phyloP scores from a whole-genome alignment of 2,888 invertebrate genomes.

The Tinea pellionella region DNA sequence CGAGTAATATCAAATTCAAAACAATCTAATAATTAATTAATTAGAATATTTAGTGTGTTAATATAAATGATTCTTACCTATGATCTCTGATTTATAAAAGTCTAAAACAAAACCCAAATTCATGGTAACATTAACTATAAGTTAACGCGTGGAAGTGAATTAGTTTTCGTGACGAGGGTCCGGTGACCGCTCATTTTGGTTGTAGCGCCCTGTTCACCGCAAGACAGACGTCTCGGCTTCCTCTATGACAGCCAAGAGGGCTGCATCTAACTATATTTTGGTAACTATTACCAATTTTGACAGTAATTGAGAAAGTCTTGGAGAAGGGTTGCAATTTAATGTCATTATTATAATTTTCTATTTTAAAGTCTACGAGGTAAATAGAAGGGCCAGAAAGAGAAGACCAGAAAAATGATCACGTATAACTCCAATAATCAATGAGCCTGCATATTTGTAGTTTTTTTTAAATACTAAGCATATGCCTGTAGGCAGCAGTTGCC shows the following conservation, averaged over 20 bases:
- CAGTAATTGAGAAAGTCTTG: background rate
- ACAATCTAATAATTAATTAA: too few relatives aligned
- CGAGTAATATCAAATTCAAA: too few relatives aligned
- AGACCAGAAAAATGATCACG: too few relatives aligned
- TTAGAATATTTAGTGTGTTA: too few relatives aligned
- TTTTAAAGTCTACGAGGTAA: too few relatives aligned
- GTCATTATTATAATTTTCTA: background rate
- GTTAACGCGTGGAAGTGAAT: constrained; percentile 19
- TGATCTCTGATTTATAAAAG: background rate
- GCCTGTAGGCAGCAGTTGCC: too few relatives aligned
- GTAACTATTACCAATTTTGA: background rate
- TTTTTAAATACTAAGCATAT: too few relatives aligned
- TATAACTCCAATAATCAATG: too few relatives aligned
- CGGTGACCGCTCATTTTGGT: constrained; percentile 12
- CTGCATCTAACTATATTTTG: constrained; percentile 1
- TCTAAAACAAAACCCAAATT: background rate
- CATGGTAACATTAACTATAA: constrained; percentile 1
- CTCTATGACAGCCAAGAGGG: background rate
- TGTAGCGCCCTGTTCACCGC: background rate
- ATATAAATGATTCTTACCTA: background rate
- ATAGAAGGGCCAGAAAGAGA: too few relatives aligned
- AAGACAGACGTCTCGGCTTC: constrained; percentile 12
- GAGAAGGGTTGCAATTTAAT: background rate
- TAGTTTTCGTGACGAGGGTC: constrained; percentile 26
- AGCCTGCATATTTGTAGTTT: too few relatives aligned